These are phyloP conservation scores for Oreortyx pictus DNA, from an alignment of 2,797 vertebrate species.

Conservation along the genomic window DNA sequence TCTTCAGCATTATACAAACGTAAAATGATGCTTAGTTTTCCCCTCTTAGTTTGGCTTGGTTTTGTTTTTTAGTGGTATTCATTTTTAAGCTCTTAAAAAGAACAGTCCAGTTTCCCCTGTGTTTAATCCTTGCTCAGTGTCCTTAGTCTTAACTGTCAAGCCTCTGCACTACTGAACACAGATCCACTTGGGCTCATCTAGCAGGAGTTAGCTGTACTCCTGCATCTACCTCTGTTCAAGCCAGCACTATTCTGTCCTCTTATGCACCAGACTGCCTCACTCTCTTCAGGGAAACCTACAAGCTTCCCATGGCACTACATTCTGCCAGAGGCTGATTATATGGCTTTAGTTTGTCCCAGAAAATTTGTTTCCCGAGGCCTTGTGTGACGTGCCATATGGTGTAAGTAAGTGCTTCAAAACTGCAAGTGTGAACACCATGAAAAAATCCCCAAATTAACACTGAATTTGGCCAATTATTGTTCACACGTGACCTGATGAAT, in stretches of 20 bases:
- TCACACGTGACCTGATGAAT: background rate
- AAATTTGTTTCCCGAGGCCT: background rate
- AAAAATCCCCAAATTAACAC: background rate
- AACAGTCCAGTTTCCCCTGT: background rate
- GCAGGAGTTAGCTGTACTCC: accelerated
- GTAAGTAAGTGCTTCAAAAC: background rate
- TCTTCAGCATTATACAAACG: background rate
- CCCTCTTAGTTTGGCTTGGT: background rate
- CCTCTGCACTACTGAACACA: background rate
- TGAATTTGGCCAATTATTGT: background rate
- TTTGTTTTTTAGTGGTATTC: background rate
- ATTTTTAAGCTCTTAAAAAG: background rate
- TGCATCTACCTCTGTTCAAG: background rate
- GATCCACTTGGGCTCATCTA: background rate
- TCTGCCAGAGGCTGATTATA: background rate
- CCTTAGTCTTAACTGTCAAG: background rate
- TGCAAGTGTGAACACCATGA: accelerated
- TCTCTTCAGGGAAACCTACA: background rate
- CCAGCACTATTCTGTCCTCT: background rate
- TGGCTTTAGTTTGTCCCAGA: background rate
- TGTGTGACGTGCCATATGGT: background rate
- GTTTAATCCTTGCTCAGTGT: background rate
- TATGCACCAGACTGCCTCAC: accelerated
- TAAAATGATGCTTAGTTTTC: background rate
- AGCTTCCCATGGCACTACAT: accelerated